These are phyloP conservation scores for Tinamus major DNA, from an alignment of 2,797 vertebrate species.

Conservation along the genomic window DNA sequence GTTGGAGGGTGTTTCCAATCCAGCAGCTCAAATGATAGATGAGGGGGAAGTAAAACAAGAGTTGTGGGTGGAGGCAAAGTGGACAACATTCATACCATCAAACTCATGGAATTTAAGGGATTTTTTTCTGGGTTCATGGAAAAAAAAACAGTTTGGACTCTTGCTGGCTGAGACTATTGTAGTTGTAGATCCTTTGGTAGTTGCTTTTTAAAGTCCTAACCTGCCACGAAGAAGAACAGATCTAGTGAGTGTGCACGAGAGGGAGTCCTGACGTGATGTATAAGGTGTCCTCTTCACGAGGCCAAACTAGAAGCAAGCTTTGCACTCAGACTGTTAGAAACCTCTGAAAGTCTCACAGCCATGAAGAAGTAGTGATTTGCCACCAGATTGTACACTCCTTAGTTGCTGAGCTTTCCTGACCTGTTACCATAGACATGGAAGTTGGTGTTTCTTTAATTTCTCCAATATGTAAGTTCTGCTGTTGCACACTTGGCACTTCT, in stretches of 20 bases:
- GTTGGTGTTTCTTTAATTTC: background rate
- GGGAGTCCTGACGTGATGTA: background rate
- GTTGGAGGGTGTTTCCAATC: background rate
- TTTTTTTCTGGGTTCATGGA: background rate
- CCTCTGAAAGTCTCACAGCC: background rate
- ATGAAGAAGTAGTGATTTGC: background rate
- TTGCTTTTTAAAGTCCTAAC: background rate
- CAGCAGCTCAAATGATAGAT: background rate
- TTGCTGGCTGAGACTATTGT: background rate
- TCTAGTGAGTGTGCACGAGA: background rate
- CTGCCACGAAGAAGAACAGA: background rate
- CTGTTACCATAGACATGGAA: background rate
- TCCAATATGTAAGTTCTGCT: background rate
- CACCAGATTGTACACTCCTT: background rate
- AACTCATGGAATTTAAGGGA: background rate
- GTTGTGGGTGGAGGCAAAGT: background rate
- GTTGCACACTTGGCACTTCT: background rate
- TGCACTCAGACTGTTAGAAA: background rate
- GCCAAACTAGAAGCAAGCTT: background rate
- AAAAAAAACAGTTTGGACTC: background rate
- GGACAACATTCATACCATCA: background rate
- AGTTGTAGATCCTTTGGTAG: background rate
- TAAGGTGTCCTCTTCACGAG: background rate
- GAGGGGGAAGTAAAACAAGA: background rate
- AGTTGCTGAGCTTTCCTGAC: constrained; percentile 16